A percentile compares a stretch with the other conserved stretches of the same genome.
phyloP scores from a whole-genome alignment of 2,113 vertebrate genomes.

The Irena cyanogastra region DNA sequence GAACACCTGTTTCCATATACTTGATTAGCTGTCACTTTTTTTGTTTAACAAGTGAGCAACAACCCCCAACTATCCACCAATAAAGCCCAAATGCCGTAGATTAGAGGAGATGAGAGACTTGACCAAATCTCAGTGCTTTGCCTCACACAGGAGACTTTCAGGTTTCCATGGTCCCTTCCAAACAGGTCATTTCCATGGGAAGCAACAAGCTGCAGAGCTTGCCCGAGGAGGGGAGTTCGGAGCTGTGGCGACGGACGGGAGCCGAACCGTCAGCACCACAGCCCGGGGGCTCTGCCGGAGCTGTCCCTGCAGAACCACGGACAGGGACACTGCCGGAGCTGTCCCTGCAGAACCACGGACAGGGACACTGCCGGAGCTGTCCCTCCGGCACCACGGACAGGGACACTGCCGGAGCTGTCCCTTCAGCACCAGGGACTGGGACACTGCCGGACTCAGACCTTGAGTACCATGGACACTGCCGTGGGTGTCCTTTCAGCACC shows the following conservation, averaged over 20 bases:
- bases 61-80: too few species aligned
- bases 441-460: too few species aligned
- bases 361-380: background rate
- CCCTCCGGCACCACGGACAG: rapidly evolving
- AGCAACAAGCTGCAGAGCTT: background rate
- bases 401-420: background rate
- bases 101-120: background rate
- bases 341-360: rapidly evolving
- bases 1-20: background rate
- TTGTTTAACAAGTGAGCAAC: background rate
- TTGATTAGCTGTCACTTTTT: background rate
- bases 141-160: background rate
- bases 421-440: background rate
- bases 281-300: background rate
- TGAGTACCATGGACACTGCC: background rate
- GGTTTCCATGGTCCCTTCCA: background rate
- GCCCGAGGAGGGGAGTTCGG: rapidly evolving
- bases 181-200: background rate
- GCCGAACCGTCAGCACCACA: background rate
- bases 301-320: rapidly evolving
- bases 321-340: background rate
- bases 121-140: background rate
- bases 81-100: background rate
- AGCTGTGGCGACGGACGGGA: rapidly evolving
- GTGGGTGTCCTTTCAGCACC: background rate